These are phyloP conservation scores for Monopterus albus DNA, from an alignment of 2,113 vertebrate species.

Conservation along the genomic window DNA sequence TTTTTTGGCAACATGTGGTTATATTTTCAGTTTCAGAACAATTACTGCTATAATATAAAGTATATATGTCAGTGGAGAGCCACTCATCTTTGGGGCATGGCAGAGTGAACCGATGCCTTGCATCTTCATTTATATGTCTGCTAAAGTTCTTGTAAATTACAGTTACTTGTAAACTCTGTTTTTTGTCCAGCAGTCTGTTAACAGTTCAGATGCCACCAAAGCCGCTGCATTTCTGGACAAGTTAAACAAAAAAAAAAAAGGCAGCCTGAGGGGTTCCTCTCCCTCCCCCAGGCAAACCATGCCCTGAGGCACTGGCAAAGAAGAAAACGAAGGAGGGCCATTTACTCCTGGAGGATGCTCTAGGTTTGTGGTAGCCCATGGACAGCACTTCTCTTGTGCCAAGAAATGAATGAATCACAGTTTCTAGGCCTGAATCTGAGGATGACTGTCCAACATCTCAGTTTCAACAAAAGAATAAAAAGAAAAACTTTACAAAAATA, in stretches of 20 bases:
- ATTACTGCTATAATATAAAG: conserved; percentile 29
- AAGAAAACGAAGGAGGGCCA: conserved; percentile 40
- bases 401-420: conserved; percentile 16
- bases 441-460: no score
- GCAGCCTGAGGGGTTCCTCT: conserved; percentile 30
- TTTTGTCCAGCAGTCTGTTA: conserved; percentile 7
- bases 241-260: conserved; percentile 55
- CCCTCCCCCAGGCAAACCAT: conserved; percentile 19
- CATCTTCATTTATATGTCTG: conserved; percentile 17
- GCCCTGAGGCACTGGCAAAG: conserved; percentile 51
- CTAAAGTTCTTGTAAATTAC: conserved; percentile 14
- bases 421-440: conserved; percentile 7
- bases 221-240: conserved; percentile 23
- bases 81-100: background rate
- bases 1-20: no score
- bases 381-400: conserved; percentile 3
- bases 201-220: conserved; percentile 3
- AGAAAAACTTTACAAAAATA: no score
- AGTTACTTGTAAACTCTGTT: conserved; percentile 12
- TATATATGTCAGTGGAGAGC: conserved; percentile 18
- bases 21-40: background rate
- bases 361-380: conserved; percentile 39
- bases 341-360: conserved; percentile 24
- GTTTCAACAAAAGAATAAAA: no score
- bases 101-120: background rate